These are phyloP conservation scores for Synaphobranchus kaupii DNA, from an alignment of 2,797 vertebrate species.

Conservation along the genomic window DNA sequence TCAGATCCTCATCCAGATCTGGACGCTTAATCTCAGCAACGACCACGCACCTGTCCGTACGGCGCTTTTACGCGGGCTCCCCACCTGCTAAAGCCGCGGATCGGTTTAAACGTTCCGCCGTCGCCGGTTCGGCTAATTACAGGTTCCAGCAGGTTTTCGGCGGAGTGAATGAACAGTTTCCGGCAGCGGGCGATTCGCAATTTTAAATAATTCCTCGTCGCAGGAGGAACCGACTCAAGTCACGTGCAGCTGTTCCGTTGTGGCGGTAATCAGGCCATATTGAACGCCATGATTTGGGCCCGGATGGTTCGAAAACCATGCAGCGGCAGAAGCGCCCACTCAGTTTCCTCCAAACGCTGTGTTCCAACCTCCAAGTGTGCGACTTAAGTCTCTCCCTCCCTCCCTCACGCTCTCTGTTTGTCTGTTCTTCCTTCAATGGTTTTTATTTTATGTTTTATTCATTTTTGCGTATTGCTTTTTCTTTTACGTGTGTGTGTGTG, in stretches of 20 bases:
- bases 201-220: background rate
- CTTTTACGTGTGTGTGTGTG: no score
- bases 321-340: no score
- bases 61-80: background rate
- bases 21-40: background rate
- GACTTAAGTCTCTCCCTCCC: no score
- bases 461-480: no score
- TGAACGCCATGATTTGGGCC: no score
- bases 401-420: no score
- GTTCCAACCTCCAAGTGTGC: no score
- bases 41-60: background rate
- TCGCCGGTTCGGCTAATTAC: background rate
- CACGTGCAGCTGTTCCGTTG: background rate
- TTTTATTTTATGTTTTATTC: background rate
- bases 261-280: no score
- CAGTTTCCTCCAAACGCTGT: no score
- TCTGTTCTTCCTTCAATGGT: no score
- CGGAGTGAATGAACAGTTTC: background rate
- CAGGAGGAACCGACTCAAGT: background rate
- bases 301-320: no score
- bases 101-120: background rate
- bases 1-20: background rate
- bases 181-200: background rate
- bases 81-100: background rate
- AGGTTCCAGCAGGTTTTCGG: no score